These are phyloP conservation scores for Pycnonotus jocosus DNA, from an alignment of 2,113 vertebrate species.

Conservation along the genomic window DNA sequence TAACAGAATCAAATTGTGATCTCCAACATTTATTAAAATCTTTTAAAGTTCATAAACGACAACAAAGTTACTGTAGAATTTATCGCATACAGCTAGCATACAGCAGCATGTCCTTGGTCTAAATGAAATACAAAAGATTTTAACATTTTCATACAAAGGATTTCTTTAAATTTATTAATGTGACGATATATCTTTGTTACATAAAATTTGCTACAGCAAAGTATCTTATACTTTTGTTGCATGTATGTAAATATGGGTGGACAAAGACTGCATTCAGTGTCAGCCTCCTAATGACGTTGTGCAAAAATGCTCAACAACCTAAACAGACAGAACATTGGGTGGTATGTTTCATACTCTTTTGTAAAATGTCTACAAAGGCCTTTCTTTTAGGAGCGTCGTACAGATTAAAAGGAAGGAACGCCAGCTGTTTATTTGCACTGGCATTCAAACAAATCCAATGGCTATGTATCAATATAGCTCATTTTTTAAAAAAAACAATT, in stretches of 20 bases:
- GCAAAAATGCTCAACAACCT: conserved; percentile 85
- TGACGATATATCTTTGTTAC: conserved; percentile 86
- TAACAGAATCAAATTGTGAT: conserved; percentile 77
- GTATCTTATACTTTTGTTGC: conserved; percentile 84
- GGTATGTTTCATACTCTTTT: conserved; percentile 72
- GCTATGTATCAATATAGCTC: conserved; percentile 62
- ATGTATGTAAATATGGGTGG: conserved; percentile 83
- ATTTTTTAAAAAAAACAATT: conserved; percentile 48
- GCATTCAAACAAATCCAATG: conserved; percentile 66
- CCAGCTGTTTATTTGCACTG: conserved; percentile 69
- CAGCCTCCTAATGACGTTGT: conserved; percentile 79
- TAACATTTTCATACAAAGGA: conserved; percentile 86
- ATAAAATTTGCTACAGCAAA: conserved; percentile 95
- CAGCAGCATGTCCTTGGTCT: conserved; percentile 78
- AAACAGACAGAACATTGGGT: conserved; percentile 77
- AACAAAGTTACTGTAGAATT: conserved; percentile 81
- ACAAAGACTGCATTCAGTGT: conserved; percentile 75
- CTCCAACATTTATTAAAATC: conserved; percentile 84
- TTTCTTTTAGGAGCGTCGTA: conserved; percentile 68
- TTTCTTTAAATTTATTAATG: conserved; percentile 86
- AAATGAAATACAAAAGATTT: conserved; percentile 78
- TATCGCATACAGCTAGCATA: conserved; percentile 81
- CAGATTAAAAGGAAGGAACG: conserved; percentile 71
- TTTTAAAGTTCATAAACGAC: conserved; percentile 80
- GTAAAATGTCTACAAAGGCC: conserved; percentile 75